Base-by-base conservation (phyloP, 1,140 invertebrate genomes). In the Diplogasteroides magnus region DNA sequence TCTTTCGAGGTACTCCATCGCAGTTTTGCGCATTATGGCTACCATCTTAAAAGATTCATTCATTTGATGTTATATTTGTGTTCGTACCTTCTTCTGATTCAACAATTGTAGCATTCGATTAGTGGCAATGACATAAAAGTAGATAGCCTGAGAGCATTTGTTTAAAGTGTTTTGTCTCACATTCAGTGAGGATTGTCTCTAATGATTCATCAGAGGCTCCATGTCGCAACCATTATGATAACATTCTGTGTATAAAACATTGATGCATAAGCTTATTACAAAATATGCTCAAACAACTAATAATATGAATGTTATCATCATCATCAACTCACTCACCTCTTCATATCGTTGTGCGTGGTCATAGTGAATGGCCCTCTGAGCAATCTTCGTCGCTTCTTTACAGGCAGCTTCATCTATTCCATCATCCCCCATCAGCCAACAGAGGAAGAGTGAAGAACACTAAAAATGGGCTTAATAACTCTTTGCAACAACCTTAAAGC, bases 311-410 rank as follows among this genome's bases (percentile, higher is more conserved):
- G n/a, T n/a, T n/a, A n/a, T n/a, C n/a, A n/a, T n/a, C n/a, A n/a
- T n/a, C n/a, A n/a, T n/a, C n/a, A n/a, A n/a, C n/a, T n/a, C n/a
- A n/a, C n/a, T n/a, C 37, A 48, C 37, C 27, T 72, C 70, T 58
- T 72, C 65, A 31, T 72, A 72, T 15, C 65, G 68, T 26, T 65
- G 56, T 0, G 64, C 70, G 32, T 68, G 64, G 58, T 72, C 70
- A 59, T 62, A 72, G n/a, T 27, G 28, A 37, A 57, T 48, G 1
- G 70, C 70, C 55, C 58, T 67, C 28, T 72, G 70, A 3, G 70
- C 68, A 14, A 72, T 19, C 25, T 64, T 32, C 1, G 67, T 55
- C n/a, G 65, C 70, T 19, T 27, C 58, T 61, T 62, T 13, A 56
- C 64, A 67, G 1, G 70, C 70, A 31, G 32, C 32, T 57, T 72